phyloP scores from a whole-genome alignment of 1,140 invertebrate species.

The Rhyzopertha dominica region DNA sequence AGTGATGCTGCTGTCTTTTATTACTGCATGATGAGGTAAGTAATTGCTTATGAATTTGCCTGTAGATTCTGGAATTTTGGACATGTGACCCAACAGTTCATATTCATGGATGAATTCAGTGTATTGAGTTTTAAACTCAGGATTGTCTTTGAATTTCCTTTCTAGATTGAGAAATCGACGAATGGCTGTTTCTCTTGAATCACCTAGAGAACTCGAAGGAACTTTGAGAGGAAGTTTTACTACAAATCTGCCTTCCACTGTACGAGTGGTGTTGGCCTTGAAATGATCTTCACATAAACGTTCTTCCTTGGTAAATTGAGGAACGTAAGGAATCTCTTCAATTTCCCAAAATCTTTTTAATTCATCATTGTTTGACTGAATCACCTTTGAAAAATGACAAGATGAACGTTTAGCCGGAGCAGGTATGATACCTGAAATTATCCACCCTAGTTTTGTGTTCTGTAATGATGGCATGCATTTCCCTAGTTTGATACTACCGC shows the following conservation, averaged over 20 bases:
- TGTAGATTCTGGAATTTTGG: not conserved
- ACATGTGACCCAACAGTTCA: constrained; percentile 27
- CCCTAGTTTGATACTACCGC: constrained; percentile 1
- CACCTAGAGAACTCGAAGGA: not conserved
- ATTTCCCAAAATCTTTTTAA: too few relatives aligned
- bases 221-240: constrained; percentile 15
- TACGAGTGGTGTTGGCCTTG: constrained; percentile 2
- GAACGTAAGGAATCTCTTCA: too few relatives aligned
- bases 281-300: constrained; percentile 5
- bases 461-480: too few relatives aligned
- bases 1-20: constrained; percentile 20
- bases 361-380: constrained; percentile 6
- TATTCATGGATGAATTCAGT: constrained; percentile 31
- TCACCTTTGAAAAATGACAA: not conserved
- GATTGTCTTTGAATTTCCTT: not conserved
- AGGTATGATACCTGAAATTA: too few relatives aligned
- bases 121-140: constrained; percentile 22
- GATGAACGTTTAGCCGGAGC: not conserved
- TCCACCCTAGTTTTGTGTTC: too few relatives aligned
- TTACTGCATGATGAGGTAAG: constrained; percentile 33
- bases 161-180: not conserved
- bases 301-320: too few relatives aligned
- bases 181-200: constrained; percentile 2
- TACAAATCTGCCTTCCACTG: constrained; percentile 19
- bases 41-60: constrained; percentile 18